Base-by-base conservation (phyloP, 2,797 vertebrate genomes). In the Chiroxiphia lanceolata region DNA sequence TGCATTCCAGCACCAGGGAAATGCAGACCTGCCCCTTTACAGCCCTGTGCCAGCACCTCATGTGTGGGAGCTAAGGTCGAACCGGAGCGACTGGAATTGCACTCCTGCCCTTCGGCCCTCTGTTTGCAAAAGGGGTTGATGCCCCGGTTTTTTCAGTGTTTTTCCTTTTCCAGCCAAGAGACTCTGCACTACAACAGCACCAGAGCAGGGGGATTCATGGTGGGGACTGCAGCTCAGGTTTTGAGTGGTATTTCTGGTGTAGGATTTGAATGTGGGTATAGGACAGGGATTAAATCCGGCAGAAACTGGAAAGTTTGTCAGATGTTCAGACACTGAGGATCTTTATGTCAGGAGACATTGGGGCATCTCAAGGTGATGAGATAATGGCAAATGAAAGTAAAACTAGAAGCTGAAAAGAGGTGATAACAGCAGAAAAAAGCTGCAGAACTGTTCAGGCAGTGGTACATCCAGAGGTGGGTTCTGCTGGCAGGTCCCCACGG, bases 41-140 rank as follows among this genome's bases (percentile, higher is more conserved):
- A 1, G 53, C 5, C 0, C 36, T 0, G 42, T 0, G 18, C 50
- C 64, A 20, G 25, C 5, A 0, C 54, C 47, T 38, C 2, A 2
- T 0, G 10, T 2, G 13, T 0, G 0, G 42, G 85, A 71, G 33
- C 69, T 11, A 45, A 86, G 76, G 92, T 72, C 51, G 0, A 88
- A 88, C 38, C 2, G 4, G 80, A 86, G 90, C 13, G 3, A 29
- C 72, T 45, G 61, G 83, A 82, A 81, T 13, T 22, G 67, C 53
- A 20, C 67, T 47, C 13, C 48, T 70, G 70, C 94, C 84, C 77
- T 68, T 75, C 1, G 2, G 61, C 85, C 61, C 40, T 26, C 34
- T 90, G 89, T 93, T 92, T 92, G 77, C 83, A 25, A 44, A 90
- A 90, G 50, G 87, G 77, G 91, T 15, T 92, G 94, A 87, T 79